Evolutionary conservation across 1,140 invertebrate genomes (phyloP), one percentile per base, ranked within the genome.

Genomic region (Bombus fervidus): DNA sequence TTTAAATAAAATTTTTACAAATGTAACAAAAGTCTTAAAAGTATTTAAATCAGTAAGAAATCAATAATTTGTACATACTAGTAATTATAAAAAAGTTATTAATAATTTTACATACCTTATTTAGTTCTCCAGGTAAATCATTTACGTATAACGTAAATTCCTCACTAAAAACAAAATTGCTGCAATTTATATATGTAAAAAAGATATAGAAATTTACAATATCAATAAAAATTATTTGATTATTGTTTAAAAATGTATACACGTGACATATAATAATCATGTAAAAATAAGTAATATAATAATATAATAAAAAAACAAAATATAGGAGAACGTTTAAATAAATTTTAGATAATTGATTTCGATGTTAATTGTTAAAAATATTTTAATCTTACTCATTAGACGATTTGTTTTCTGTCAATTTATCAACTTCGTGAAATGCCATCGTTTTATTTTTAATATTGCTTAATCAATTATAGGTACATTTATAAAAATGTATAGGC

Each of bases 81-180:
- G 15, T 71, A 47, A 80, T 47, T 43, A 59, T 53, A 78, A 18
- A 71, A 66, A 68, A 59, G 12, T 25, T 31, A 77, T 80, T 53
- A 83, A 80, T 31, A 83, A 62, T 59, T 59, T 31, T 53, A 80
- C 39, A n/a, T 91, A 94, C 93, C 87, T 93, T 72, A n/a, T 92
- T 87, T 41, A 94, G 81, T 53, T 94, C 91, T 9, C 22, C 0
- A n/a, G 93, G 93, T 31, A 94, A 77, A 71, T 93, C 90, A 25
- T 28, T 88, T 43, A 94, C 89, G 41, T 90, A 89, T 31, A 94
- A 68, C 9, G 76, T 91, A 31, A 77, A 92, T 72, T 87, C 88
- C 9, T 28, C 4, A 0, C 53, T 80, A 9, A 59, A 62, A 84
- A 41, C 57, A 59, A 62, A 83, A 77, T 34, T 75, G 13, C 10